phyloP scores from a whole-genome alignment of 2,797 vertebrate genomes.

The Heteromormyrus szaboi region DNA sequence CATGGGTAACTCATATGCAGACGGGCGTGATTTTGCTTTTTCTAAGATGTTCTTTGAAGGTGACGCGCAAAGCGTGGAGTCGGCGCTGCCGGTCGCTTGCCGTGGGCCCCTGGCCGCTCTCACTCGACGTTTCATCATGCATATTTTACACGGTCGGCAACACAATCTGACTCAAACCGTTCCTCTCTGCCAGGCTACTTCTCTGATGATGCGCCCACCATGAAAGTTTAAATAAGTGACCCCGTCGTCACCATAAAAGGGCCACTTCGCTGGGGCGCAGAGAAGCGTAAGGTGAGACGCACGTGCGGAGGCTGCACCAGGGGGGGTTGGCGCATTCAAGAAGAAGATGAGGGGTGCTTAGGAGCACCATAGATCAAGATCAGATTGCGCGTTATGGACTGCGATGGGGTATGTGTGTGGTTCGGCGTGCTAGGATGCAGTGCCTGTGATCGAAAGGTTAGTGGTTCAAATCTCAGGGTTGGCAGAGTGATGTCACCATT shows the following conservation, averaged over 20 bases:
- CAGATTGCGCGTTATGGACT: background rate
- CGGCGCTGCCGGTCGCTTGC: background rate
- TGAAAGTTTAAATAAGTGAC: conserved; percentile 72
- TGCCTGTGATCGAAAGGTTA: background rate
- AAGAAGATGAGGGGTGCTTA: background rate
- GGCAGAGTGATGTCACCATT: background rate
- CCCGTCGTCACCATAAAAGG: conserved; percentile 49
- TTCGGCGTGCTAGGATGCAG: background rate
- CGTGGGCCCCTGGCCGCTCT: conserved; percentile 14
- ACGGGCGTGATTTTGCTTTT: background rate
- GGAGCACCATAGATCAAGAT: background rate
- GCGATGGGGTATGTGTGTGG: background rate
- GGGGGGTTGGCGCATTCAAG: background rate
- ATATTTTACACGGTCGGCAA: conserved; percentile 83
- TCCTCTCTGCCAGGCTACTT: conserved; percentile 67
- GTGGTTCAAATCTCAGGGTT: background rate
- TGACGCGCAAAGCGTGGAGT: background rate
- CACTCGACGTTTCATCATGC: conserved; percentile 53
- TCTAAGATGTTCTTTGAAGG: conserved; percentile 1
- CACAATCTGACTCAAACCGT: conserved; percentile 64
- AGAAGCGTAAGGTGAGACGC: conserved; percentile 34
- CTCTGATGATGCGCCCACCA: conserved; percentile 59
- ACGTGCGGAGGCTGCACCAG: background rate
- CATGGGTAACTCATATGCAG: background rate
- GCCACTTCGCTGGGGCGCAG: conserved; percentile 28